These are phyloP conservation scores for Hirundichthys speculiger DNA, from an alignment of 2,113 vertebrate genomes.

Conservation along the genomic window DNA sequence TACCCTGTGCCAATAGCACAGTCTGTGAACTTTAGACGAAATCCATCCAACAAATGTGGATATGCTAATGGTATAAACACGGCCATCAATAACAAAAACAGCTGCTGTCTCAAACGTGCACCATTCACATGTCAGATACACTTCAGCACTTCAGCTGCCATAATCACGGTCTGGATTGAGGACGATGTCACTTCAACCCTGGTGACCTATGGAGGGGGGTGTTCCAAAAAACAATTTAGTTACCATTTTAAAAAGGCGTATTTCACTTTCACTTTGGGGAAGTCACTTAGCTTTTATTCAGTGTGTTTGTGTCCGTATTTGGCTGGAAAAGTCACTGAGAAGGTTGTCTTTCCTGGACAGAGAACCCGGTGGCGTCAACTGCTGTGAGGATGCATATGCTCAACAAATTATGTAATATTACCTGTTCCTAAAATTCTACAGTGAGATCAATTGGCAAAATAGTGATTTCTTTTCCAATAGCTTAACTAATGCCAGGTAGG, in stretches of 20 bases:
- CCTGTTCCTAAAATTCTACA: constrained; percentile 34
- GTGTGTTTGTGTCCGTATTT: constrained; percentile 18
- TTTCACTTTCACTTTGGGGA: constrained; percentile 28
- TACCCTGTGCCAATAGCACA: constrained; percentile 46
- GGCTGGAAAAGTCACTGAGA: constrained; percentile 18
- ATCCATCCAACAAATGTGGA: constrained; percentile 55
- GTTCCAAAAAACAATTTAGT: constrained; percentile 44
- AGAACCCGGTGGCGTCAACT: constrained; percentile 29
- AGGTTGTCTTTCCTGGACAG: constrained; percentile 20
- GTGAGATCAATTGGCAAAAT: constrained; percentile 40
- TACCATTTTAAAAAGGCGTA: constrained; percentile 17
- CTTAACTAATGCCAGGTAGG: constrained; percentile 21
- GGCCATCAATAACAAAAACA: constrained; percentile 58
- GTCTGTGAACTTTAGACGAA: constrained; percentile 47
- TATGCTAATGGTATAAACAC: constrained; percentile 56
- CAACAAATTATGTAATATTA: constrained; percentile 63
- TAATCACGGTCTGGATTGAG: constrained; percentile 28
- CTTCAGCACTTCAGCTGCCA: constrained; percentile 20
- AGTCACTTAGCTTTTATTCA: neutral
- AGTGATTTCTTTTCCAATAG: constrained; percentile 17
- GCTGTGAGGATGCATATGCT: constrained; percentile 46
- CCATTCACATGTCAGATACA: constrained; percentile 49
- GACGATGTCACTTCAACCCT: constrained; percentile 25
- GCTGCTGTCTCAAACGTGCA: constrained; percentile 39
- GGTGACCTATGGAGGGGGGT: constrained; percentile 27